Percentiles rank a stretch among this genome's conserved stretches.
Conservation (phyloP, 2,888 invertebrate species). For the Drosophila anomelani region DNA sequence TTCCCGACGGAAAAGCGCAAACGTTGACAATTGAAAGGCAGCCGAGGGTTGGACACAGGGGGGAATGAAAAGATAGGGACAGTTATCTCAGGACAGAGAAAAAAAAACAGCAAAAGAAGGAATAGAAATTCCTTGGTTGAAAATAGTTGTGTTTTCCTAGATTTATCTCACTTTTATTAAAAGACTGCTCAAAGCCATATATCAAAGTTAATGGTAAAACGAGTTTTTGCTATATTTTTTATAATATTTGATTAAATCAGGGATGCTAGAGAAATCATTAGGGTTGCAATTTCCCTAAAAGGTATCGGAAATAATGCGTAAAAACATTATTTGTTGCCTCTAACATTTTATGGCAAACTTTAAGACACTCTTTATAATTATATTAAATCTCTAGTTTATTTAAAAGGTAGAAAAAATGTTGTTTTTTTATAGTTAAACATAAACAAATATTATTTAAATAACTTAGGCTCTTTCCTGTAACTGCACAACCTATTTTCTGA, state of each 20-base stretch:
- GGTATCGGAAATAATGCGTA: too few relatives aligned
- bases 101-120: background rate
- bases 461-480: background rate
- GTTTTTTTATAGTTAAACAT: background rate
- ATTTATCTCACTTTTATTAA: constrained; percentile 6
- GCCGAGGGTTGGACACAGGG: constrained; percentile 5
- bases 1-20: constrained; percentile 63
- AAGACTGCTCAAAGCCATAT: background rate
- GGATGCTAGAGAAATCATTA: background rate
- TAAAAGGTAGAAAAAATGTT: background rate
- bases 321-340: background rate
- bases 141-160: background rate
- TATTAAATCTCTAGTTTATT: background rate
- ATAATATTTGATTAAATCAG: background rate
- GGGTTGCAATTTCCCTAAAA: background rate
- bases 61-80: constrained; percentile 28
- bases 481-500: background rate
- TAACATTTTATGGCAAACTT: background rate
- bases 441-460: background rate
- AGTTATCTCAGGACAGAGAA: constrained; percentile 24
- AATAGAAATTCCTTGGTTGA: background rate
- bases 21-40: constrained; percentile 76
- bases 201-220: background rate
- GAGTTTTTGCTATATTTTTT: too few relatives aligned
- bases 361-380: background rate